Percentiles rank a stretch among this genome's conserved stretches.
phyloP scores from a whole-genome alignment of 1,140 invertebrate species.

The Eubasilissa regina region DNA sequence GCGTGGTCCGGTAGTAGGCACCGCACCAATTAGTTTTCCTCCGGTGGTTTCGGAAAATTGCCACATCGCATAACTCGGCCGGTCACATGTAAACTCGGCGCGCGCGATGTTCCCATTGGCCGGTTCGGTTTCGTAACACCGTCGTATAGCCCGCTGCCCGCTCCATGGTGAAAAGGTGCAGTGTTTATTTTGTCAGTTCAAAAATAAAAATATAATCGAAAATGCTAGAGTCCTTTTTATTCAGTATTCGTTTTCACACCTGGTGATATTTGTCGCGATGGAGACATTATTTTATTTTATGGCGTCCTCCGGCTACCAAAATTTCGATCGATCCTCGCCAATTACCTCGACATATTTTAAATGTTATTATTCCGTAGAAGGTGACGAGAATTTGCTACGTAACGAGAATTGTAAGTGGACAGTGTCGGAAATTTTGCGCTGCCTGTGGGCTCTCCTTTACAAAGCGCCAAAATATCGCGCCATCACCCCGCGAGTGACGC shows the following conservation, averaged over 20 bases:
- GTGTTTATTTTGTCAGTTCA: not conserved
- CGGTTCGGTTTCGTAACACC: not conserved
- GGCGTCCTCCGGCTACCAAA: slow-evolving; percentile 9
- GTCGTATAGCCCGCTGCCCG: not conserved
- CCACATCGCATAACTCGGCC: slow-evolving; percentile 22
- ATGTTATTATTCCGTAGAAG: slow-evolving; percentile 22
- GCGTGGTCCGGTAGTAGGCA: too few relatives aligned
- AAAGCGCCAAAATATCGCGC: not conserved
- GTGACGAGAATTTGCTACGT: slow-evolving; percentile 4
- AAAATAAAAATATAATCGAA: too few relatives aligned
- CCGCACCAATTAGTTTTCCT: slow-evolving; percentile 55
- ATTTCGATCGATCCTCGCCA: not conserved
- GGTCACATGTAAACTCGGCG: not conserved
- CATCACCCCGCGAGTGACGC: not conserved
- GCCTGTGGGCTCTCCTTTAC: not conserved
- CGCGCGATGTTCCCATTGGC: slow-evolving; percentile 17
- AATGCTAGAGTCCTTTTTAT: not conserved
- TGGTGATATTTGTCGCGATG: not conserved
- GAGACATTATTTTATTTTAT: slow-evolving; percentile 2
- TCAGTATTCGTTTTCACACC: not conserved
- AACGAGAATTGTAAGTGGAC: not conserved
- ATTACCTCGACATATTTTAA: slow-evolving; percentile 29
- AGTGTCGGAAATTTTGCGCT: not conserved
- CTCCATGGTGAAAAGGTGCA: not conserved
- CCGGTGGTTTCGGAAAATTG: slow-evolving; percentile 53